A percentile compares a stretch with the other conserved stretches of the same genome.
These are phyloP conservation scores for Automeris io DNA, from an alignment of 2,888 invertebrate genomes.

Conservation along the genomic window DNA sequence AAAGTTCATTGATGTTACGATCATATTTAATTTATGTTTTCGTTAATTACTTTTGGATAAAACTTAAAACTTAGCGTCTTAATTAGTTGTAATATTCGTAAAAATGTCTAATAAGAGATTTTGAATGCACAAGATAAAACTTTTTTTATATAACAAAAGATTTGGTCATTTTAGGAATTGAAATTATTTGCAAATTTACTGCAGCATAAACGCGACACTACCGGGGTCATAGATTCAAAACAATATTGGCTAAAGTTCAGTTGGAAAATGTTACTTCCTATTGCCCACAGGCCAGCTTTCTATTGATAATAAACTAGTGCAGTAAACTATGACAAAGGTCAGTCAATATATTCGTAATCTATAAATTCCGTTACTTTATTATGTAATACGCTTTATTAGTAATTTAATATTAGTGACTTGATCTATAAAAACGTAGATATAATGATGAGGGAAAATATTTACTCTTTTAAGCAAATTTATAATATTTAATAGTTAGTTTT, in stretches of 20 bases:
- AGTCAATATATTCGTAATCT: conserved; percentile 18
- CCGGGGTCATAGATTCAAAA: conserved; percentile 48
- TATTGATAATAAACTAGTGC: conserved; percentile 63
- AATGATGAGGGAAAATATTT: too few species aligned
- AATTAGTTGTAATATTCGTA: background rate
- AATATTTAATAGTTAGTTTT: too few species aligned
- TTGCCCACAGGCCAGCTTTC: conserved; percentile 57
- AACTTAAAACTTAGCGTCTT: background rate
- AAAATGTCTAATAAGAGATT: background rate
- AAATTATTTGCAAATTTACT: background rate
- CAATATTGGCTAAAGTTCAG: conserved; percentile 59
- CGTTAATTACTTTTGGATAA: background rate
- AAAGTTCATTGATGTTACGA: background rate
- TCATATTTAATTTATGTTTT: background rate
- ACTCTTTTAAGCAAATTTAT: too few species aligned
- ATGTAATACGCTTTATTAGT: conserved; percentile 17
- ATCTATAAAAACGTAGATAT: too few species aligned
- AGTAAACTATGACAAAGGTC: conserved; percentile 29
- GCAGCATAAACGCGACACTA: conserved; percentile 19
- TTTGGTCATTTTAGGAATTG: background rate
- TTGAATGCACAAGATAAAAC: conserved; percentile 3
- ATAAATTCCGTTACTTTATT: conserved; percentile 30
- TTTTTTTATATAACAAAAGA: background rate
- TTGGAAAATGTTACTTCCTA: conserved; percentile 63
- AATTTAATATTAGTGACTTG: too few species aligned